Conservation (phyloP, 2,113 vertebrate genomes). For the Malurus cyaneus region DNA sequence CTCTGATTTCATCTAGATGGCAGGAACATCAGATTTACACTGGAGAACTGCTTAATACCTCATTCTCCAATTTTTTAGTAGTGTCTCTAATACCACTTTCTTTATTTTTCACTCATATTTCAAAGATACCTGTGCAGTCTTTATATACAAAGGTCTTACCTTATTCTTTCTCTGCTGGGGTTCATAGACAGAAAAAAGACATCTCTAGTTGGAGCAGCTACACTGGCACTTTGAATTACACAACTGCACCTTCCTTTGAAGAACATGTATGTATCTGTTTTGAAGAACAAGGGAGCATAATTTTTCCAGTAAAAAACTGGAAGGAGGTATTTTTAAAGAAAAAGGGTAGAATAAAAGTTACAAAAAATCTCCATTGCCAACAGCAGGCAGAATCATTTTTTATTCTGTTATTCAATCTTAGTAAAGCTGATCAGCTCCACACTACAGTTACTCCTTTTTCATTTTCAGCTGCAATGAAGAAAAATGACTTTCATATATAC, state of each 20-base stretch:
- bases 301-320: not conserved
- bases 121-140: not conserved
- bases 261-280: not conserved
- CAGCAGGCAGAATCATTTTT: conserved; percentile 40
- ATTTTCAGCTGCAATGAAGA: not conserved
- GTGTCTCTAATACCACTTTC: not conserved
- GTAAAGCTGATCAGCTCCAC: not conserved
- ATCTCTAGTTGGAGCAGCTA: not conserved
- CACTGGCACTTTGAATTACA: not conserved
- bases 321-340: not conserved
- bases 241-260: not conserved
- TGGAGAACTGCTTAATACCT: conserved; percentile 57
- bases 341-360: not conserved
- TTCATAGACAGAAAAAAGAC: not conserved
- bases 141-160: not conserved
- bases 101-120: conserved; percentile 16
- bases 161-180: not conserved
- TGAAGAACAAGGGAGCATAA: not conserved
- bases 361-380: not conserved
- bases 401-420: not conserved
- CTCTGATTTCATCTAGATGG: conserved; percentile 36
- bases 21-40: conserved; percentile 38
- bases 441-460: not conserved
- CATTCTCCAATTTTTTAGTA: not conserved
- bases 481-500: not conserved